These are phyloP conservation scores for Halcyon senegalensis DNA, from an alignment of 2,113 vertebrate genomes.

Conservation along the genomic window DNA sequence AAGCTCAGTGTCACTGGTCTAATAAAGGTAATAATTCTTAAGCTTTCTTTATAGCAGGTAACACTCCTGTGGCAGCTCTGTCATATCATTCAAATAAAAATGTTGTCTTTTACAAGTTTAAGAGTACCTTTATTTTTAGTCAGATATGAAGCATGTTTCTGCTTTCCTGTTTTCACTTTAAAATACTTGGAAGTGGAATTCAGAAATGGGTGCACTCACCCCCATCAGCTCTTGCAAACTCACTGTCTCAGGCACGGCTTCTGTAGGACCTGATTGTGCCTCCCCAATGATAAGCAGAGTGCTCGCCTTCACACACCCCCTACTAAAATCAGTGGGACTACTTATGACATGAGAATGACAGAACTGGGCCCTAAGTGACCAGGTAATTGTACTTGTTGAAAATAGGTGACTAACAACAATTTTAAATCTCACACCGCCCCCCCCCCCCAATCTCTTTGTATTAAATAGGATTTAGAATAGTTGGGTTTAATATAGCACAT, in stretches of 20 bases:
- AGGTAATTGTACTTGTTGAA: constrained; percentile 54
- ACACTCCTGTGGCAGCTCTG: constrained; percentile 83
- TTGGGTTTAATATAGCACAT: constrained; percentile 68
- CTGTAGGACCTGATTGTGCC: background rate
- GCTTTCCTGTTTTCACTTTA: constrained; percentile 65
- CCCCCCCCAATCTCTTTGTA: constrained; percentile 59
- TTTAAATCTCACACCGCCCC: constrained; percentile 34
- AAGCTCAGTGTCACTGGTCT: constrained; percentile 91
- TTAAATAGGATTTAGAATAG: constrained; percentile 75
- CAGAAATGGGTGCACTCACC: background rate
- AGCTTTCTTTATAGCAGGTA: constrained; percentile 89
- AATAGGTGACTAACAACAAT: constrained; percentile 54
- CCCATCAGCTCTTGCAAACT: constrained; percentile 52
- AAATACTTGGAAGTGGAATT: constrained; percentile 55
- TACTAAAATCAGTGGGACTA: background rate
- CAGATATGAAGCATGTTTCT: constrained; percentile 73
- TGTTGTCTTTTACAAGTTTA: constrained; percentile 86
- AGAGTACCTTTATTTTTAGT: constrained; percentile 81
- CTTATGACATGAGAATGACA: background rate
- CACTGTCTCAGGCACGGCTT: background rate
- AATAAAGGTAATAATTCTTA: constrained; percentile 97
- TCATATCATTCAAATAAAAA: constrained; percentile 88
- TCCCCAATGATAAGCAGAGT: background rate
- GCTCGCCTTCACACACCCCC: background rate
- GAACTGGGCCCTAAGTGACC: constrained; percentile 28